Conservation (phyloP, 2,113 vertebrate genomes). For the Lonchura striata region DNA sequence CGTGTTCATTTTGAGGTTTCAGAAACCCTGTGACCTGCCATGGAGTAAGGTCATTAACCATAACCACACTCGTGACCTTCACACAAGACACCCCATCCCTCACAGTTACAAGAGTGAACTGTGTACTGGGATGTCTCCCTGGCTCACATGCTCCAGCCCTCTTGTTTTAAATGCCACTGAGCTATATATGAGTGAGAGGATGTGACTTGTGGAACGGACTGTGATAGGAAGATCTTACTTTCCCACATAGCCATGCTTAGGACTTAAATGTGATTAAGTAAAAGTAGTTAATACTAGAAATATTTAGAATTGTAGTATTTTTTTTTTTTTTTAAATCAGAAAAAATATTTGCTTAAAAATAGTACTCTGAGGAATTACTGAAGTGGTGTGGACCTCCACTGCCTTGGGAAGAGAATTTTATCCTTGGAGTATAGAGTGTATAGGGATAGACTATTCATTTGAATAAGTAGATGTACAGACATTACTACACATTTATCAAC, state of each 20-base stretch:
- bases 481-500: background rate
- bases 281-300: background rate
- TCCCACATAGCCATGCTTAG: background rate
- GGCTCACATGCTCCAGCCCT: background rate
- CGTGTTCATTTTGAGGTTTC: constrained; percentile 79
- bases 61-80: constrained; percentile 77
- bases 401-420: background rate
- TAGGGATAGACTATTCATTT: background rate
- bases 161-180: background rate
- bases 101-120: constrained; percentile 47
- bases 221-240: background rate
- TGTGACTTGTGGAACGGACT: background rate
- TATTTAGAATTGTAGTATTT: background rate
- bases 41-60: constrained; percentile 80
- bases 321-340: background rate
- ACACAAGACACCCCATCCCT: constrained; percentile 55
- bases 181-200: background rate
- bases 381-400: background rate
- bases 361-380: background rate
- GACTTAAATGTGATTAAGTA: background rate
- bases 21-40: constrained; percentile 79
- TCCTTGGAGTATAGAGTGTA: background rate
- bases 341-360: background rate
- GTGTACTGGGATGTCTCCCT: background rate
- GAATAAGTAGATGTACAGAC: background rate